A percentile compares a stretch with the other conserved stretches of the same genome.
These are phyloP conservation scores for Romanogobio albipinnatus DNA, from an alignment of 2,113 vertebrate genomes.

Conservation along the genomic window DNA sequence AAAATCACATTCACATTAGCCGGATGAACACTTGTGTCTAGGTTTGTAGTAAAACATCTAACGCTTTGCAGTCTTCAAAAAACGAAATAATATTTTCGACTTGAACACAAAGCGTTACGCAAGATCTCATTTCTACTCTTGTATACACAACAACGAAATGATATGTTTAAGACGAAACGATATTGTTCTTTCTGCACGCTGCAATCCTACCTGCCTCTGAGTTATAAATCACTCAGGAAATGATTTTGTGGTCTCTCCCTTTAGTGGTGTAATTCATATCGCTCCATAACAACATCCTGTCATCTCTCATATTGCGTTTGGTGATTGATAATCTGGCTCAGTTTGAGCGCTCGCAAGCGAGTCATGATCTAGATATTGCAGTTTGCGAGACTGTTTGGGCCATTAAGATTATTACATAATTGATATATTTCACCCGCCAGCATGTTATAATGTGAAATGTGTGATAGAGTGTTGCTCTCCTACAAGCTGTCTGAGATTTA, in stretches of 20 bases:
- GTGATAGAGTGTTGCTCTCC: slow-evolving; percentile 56
- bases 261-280: slow-evolving; percentile 45
- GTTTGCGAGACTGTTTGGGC: slow-evolving; percentile 56
- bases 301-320: slow-evolving; percentile 40
- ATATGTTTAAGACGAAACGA: slow-evolving; percentile 34
- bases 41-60: background rate
- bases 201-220: slow-evolving; percentile 37
- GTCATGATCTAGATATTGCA: slow-evolving; percentile 50
- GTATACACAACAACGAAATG: background rate
- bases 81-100: background rate
- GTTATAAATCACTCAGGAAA: slow-evolving; percentile 37
- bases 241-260: slow-evolving; percentile 35
- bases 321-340: slow-evolving; percentile 41
- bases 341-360: slow-evolving; percentile 40
- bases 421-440: slow-evolving; percentile 57
- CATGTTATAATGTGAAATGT: slow-evolving; percentile 61
- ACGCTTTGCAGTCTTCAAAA: background rate
- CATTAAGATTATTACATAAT: slow-evolving; percentile 57
- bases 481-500: slow-evolving; percentile 62
- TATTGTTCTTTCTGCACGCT: background rate
- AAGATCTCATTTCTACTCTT: slow-evolving; percentile 14
- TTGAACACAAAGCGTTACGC: slow-evolving; percentile 4
- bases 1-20: background rate
- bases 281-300: slow-evolving; percentile 39
- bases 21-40: background rate